Evolutionary conservation across 1,140 invertebrate species (phyloP).

Genomic region (Adoxophyes honmai): DNA sequence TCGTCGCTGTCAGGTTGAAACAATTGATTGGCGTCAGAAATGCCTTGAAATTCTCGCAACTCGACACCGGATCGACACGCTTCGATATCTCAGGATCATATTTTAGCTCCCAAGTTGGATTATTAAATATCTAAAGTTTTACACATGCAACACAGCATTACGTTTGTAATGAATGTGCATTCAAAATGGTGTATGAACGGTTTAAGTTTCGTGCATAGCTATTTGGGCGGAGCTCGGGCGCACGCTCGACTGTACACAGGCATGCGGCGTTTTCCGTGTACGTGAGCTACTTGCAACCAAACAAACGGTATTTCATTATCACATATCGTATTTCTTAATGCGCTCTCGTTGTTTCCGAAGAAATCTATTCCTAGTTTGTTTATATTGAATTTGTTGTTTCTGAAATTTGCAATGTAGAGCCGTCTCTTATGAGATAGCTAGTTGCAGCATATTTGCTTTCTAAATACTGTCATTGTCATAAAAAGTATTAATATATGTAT

Average conservation of each 20-base stretch:
- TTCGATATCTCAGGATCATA: too few species aligned
- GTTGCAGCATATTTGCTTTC: too few species aligned
- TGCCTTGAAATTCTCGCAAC: background rate
- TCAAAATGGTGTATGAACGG: background rate
- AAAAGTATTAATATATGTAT: too few species aligned
- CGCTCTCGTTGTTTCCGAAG: too few species aligned
- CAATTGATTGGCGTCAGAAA: background rate
- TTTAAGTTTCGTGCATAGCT: slow-evolving; percentile 26
- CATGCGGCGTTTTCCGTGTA: slow-evolving; percentile 38
- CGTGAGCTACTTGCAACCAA: slow-evolving; percentile 35
- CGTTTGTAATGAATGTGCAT: background rate
- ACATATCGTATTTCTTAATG: background rate
- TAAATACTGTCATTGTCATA: too few species aligned
- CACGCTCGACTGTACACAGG: slow-evolving; percentile 24
- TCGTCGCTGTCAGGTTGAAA: background rate
- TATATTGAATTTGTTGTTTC: too few species aligned
- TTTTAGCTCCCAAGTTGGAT: too few species aligned
- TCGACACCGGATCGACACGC: background rate
- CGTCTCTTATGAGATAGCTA: too few species aligned
- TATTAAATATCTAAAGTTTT: too few species aligned
- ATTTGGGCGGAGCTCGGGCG: slow-evolving; percentile 30
- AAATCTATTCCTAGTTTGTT: too few species aligned
- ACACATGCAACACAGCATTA: too few species aligned
- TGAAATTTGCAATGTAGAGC: too few species aligned
- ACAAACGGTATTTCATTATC: slow-evolving; percentile 15